phyloP scores from a whole-genome alignment of 2,888 invertebrate genomes.

The Drosophila flavopinicola region DNA sequence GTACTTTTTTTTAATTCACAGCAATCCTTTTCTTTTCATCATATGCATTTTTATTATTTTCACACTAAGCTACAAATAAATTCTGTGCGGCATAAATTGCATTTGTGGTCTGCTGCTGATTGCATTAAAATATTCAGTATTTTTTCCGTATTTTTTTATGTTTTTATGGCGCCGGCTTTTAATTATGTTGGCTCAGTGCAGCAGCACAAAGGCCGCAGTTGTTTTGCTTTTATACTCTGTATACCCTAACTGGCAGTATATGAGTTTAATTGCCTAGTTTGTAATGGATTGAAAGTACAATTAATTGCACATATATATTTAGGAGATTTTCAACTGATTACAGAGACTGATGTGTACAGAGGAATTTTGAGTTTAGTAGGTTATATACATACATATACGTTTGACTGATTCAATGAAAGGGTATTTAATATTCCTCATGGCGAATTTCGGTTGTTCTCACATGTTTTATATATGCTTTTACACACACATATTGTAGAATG shows the following conservation, averaged over 20 bases:
- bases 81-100: conserved; percentile 47
- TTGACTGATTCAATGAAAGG: too few species aligned
- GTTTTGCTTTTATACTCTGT: conserved; percentile 9
- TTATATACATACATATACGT: too few species aligned
- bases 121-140: conserved; percentile 37
- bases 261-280: neutral
- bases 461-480: conserved; percentile 10
- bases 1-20: too few species aligned
- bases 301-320: too few species aligned
- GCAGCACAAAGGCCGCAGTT: conserved; percentile 12
- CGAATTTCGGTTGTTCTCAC: neutral
- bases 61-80: conserved; percentile 25
- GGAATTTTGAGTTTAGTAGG: too few species aligned
- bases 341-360: too few species aligned
- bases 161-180: conserved; percentile 47
- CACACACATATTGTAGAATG: conserved; percentile 36
- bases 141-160: conserved; percentile 6
- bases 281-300: neutral
- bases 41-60: conserved; percentile 21
- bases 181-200: conserved; percentile 56
- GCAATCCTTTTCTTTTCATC: conserved; percentile 9
- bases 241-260: conserved; percentile 6
- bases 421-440: conserved; percentile 1
- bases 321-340: too few species aligned
- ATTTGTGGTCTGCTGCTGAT: conserved; percentile 50